These are phyloP conservation scores for Anseranas semipalmata DNA, from an alignment of 2,113 vertebrate species.

Conservation along the genomic window DNA sequence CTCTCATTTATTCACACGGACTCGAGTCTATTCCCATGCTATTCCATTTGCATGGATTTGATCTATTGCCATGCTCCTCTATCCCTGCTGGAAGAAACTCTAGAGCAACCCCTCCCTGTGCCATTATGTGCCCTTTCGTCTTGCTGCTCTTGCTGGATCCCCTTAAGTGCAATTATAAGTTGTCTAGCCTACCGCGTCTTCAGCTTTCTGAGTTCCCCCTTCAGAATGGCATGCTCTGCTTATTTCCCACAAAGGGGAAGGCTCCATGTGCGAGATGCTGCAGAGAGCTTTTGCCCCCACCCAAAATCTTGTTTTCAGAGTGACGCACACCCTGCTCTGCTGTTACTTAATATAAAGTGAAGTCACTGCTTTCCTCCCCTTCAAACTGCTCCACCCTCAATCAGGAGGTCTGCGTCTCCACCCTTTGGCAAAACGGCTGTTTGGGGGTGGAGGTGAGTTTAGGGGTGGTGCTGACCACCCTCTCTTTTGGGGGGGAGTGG, in stretches of 20 bases:
- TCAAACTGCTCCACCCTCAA: slow-evolving; percentile 59
- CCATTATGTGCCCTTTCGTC: neutral
- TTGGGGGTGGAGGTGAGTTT: slow-evolving; percentile 44
- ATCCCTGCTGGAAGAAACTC: neutral
- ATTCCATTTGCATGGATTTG: neutral
- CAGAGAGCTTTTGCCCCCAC: slow-evolving; percentile 19
- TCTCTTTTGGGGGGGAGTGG: neutral
- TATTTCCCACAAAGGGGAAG: neutral
- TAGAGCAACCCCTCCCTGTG: neutral
- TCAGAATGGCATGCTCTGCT: neutral
- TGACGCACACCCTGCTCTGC: neutral
- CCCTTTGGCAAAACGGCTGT: slow-evolving; percentile 64
- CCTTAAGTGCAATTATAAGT: neutral
- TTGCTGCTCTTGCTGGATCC: neutral
- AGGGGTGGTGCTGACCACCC: neutral
- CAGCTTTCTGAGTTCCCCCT: neutral
- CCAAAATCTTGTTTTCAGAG: slow-evolving; percentile 8
- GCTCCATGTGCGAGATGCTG: neutral
- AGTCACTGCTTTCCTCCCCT: slow-evolving; percentile 50
- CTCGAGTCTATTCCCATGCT: neutral
- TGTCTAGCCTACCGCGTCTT: neutral
- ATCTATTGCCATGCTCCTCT: neutral
- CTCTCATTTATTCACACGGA: neutral
- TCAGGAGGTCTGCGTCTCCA: slow-evolving; percentile 42
- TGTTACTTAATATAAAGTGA: slow-evolving; percentile 61